Base-by-base conservation (phyloP, 2,888 invertebrate species). In the Melipona bicolor region DNA sequence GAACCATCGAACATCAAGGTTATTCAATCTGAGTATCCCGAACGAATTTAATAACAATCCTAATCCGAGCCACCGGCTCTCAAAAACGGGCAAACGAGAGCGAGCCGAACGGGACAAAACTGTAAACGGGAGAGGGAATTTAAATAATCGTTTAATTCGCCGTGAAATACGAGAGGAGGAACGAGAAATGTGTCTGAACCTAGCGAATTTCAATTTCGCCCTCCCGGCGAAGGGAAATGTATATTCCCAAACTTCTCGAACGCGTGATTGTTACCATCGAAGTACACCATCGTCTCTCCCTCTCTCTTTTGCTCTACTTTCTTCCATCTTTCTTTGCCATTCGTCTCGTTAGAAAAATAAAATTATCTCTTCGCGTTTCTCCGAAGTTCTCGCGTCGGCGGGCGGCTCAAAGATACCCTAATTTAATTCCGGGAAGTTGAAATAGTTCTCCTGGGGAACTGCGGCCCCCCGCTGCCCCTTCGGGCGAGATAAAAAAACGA, bases 381-480 rank as follows among this genome's bases (percentile, higher is more conserved):
- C 21, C 62, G 54, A 79, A 81, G 54, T 79, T 81, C 70, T 56
- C 62, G 59, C 62, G 56, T 36, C 73, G 69, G 32, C 50, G 9
- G 11, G 69, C 50, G 68, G 62, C 68, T 81, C 81, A 71, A 71
- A 67, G 80, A 81, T 71, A 71, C 71, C 54, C 65, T 76, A 81
- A 76, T 83, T 83, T 72, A 76, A 83, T 83, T 83, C 68, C 68
- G 19, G 72, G 71, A 36, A 72, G 68, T 72, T 75, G 36, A 43
- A 71, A 76, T 59, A 67, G 76, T 75, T 76, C 32, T 59, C 24
- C 52, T 27, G 49, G 1, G 36, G 1, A 56, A 43, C 74, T 82
- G 43, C 24, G 62, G 71, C 61, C 32, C 32, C 32, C 32, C 32
- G 4, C 4, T 4, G 4, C 32, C 32, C 32, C 49, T 52, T 15